A percentile compares a stretch with the other conserved stretches of the same genome.
These are phyloP conservation scores for Lycocorax pyrrhopterus DNA, from an alignment of 2,113 vertebrate species.

Conservation along the genomic window DNA sequence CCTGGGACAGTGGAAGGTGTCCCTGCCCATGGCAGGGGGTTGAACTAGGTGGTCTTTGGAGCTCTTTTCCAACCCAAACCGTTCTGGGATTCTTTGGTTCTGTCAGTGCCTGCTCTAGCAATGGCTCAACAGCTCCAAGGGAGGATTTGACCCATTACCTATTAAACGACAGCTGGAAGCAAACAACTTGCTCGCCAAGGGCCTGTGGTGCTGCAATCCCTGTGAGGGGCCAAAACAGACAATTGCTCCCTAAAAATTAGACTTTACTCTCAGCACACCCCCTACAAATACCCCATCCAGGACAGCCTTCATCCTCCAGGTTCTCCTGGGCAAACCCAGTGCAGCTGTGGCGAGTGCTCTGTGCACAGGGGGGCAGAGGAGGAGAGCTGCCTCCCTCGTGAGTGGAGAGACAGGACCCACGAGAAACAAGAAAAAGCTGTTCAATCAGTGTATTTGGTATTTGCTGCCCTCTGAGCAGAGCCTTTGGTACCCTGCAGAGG, in stretches of 20 bases:
- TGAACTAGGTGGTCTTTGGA: fast-evolving
- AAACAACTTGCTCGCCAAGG: not conserved
- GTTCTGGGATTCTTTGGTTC: not conserved
- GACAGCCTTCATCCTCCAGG: not conserved
- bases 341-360: too few species aligned
- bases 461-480: not conserved
- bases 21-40: fast-evolving
- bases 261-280: not conserved
- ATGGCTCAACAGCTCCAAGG: not conserved
- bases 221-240: not conserved
- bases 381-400: not conserved
- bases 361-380: not conserved
- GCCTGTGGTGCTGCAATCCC: not conserved
- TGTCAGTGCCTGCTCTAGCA: not conserved
- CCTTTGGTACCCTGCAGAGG: not conserved
- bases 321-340: not conserved
- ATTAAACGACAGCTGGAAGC: not conserved
- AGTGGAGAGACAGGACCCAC: not conserved
- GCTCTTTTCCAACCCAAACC: not conserved
- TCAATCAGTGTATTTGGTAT: not conserved
- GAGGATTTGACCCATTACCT: not conserved
- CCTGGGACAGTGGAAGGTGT: fast-evolving
- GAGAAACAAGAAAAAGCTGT: not conserved
- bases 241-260: not conserved
- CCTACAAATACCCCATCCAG: not conserved